Conservation (phyloP, 1,140 invertebrate species). For the Prorops nasuta region DNA sequence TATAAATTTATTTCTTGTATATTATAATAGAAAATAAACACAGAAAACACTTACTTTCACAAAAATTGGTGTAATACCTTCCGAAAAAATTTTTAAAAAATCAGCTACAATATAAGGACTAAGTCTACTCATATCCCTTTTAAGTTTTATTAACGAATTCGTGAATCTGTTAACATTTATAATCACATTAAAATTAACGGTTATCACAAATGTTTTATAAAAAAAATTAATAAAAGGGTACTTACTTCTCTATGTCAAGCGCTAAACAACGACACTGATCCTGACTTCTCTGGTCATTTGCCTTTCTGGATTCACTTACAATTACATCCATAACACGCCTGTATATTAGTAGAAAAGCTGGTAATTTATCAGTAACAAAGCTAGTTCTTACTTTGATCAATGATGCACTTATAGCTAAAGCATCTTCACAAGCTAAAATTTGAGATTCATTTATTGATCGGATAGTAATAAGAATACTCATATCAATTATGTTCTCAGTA, state of each 20-base stretch:
- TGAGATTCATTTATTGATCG: slow-evolving; percentile 18
- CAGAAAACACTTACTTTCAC: slow-evolving; percentile 51
- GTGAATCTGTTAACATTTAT: slow-evolving; percentile 27
- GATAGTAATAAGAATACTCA: slow-evolving; percentile 19
- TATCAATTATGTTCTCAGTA: slow-evolving; percentile 22
- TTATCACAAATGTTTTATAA: not conserved
- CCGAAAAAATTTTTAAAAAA: slow-evolving; percentile 48
- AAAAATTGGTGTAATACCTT: slow-evolving; percentile 38
- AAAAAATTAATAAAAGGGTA: too few relatives aligned
- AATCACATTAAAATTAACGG: not conserved
- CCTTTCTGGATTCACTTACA: slow-evolving; percentile 22
- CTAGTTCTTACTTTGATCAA: slow-evolving; percentile 25
- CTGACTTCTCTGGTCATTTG: slow-evolving; percentile 15
- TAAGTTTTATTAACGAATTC: slow-evolving; percentile 38
- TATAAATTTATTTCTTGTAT: not conserved
- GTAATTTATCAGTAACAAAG: slow-evolving; percentile 33
- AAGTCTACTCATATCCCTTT: slow-evolving; percentile 45
- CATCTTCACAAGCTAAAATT: slow-evolving; percentile 19
- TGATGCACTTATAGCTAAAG: slow-evolving; percentile 19
- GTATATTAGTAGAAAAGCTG: slow-evolving; percentile 31
- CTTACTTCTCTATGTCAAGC: slow-evolving; percentile 36
- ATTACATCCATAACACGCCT: slow-evolving; percentile 20
- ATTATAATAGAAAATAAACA: not conserved
- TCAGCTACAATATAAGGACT: slow-evolving; percentile 50
- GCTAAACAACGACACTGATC: slow-evolving; percentile 21